These are phyloP conservation scores for Drosophila mettleri DNA, from an alignment of 2,888 invertebrate genomes.

Conservation along the genomic window DNA sequence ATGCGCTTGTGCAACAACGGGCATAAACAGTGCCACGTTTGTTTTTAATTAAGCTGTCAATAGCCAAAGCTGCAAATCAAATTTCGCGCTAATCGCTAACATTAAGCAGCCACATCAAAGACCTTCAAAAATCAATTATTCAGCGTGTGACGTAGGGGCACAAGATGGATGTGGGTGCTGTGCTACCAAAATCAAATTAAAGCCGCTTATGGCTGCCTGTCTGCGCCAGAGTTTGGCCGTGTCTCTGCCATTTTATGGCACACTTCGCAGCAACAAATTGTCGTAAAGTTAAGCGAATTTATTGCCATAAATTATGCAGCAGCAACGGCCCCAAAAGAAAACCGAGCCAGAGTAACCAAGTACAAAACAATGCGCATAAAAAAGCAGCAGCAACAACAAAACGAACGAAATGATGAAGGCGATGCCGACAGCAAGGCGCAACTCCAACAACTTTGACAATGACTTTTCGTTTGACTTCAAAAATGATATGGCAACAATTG, in stretches of 20 bases:
- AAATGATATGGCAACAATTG: conserved; percentile 51
- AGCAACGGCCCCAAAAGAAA: conserved; percentile 25
- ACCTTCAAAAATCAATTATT: conserved; percentile 59
- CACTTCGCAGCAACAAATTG: conserved; percentile 78
- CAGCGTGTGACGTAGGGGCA: not conserved
- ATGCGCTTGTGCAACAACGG: conserved; percentile 31
- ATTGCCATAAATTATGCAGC: conserved; percentile 81
- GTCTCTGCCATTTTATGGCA: conserved; percentile 61
- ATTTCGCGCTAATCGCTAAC: conserved; percentile 56
- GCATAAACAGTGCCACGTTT: conserved; percentile 28
- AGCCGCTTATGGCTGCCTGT: conserved; percentile 25
- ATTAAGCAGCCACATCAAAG: conserved; percentile 59
- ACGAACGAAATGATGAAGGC: conserved; percentile 16
- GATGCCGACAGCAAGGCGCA: conserved; percentile 36
- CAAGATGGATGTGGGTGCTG: not conserved
- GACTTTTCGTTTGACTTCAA: conserved; percentile 73
- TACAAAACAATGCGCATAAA: conserved; percentile 67
- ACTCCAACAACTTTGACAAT: conserved; percentile 67
- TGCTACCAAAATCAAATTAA: conserved; percentile 61
- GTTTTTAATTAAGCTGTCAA: conserved; percentile 49
- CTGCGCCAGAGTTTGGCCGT: conserved; percentile 1
- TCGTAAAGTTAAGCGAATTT: conserved; percentile 81
- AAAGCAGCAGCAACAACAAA: conserved; percentile 47
- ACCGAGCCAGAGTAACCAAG: conserved; percentile 3
- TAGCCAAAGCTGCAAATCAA: conserved; percentile 41